Conservation (phyloP, 2,888 invertebrate species). For the Zeuzera pyrina region DNA sequence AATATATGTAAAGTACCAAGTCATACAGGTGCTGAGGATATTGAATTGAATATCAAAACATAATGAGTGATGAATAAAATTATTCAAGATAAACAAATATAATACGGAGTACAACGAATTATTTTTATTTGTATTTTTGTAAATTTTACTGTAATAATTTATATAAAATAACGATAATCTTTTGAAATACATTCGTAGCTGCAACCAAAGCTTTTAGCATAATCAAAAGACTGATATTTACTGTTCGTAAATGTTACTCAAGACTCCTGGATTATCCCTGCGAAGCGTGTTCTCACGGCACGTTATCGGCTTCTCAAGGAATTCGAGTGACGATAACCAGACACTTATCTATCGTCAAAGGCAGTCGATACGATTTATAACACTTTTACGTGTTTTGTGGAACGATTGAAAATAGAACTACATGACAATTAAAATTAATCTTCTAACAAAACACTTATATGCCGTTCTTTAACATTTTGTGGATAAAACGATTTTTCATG, state of each 20-base stretch:
- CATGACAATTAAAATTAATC: not conserved
- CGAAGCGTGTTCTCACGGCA: slow-evolving; percentile 45
- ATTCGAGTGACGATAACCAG: slow-evolving; percentile 51
- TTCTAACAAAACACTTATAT: no score
- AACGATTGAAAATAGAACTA: not conserved
- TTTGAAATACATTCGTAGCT: slow-evolving; percentile 10
- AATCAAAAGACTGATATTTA: slow-evolving; percentile 32
- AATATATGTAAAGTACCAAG: no score
- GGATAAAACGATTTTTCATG: no score
- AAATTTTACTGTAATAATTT: no score
- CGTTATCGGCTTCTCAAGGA: slow-evolving; percentile 46
- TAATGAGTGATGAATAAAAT: no score
- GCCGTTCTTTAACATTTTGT: no score
- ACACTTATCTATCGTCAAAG: slow-evolving; percentile 44
- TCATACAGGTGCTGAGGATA: no score
- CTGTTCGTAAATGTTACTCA: slow-evolving; percentile 22
- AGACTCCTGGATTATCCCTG: slow-evolving; percentile 33
- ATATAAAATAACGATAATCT: no score
- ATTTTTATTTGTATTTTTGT: no score
- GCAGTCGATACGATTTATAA: slow-evolving; percentile 33
- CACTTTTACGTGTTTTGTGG: not conserved
- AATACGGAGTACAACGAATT: no score
- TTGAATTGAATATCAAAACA: no score
- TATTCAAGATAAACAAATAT: no score
- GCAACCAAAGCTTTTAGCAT: slow-evolving; percentile 28